A percentile compares a stretch with the other conserved stretches of the same genome.
Conservation (phyloP, 2,888 invertebrate species). For the Temnothorax unifasciatus region DNA sequence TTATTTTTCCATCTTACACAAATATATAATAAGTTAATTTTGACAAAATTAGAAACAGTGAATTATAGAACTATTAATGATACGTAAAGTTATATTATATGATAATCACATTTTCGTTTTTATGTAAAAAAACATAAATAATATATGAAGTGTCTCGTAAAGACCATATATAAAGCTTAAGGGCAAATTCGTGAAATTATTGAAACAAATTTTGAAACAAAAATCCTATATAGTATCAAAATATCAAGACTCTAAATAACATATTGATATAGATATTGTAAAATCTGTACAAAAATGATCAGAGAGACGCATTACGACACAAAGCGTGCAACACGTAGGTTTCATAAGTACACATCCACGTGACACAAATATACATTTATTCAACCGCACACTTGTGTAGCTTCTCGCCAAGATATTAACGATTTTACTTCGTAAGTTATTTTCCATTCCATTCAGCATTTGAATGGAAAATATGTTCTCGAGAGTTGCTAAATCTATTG, state of each 20-base stretch:
- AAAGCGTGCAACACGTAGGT: conserved; percentile 67
- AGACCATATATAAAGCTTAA: no score
- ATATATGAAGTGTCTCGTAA: no score
- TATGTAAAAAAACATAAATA: no score
- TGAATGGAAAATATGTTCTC: neutral
- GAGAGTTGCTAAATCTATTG: neutral
- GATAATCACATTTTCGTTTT: no score
- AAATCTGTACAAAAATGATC: conserved; percentile 66
- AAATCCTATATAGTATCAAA: neutral
- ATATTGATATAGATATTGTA: neutral
- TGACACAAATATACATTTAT: conserved; percentile 58
- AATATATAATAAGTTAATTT: no score
- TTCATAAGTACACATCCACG: conserved; percentile 48
- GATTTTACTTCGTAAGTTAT: neutral
- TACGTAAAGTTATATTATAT: no score
- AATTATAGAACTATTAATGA: no score
- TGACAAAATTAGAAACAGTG: no score
- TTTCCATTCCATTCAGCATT: neutral
- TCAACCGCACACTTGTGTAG: conserved; percentile 66
- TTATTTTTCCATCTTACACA: no score
- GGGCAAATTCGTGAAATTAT: neutral
- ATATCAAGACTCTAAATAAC: neutral
- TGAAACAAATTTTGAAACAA: neutral
- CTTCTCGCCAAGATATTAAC: conserved; percentile 58
- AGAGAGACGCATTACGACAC: conserved; percentile 60